Percentiles rank a stretch among this genome's conserved stretches.
Conservation (phyloP, 2,797 vertebrate genomes). For the Glossophaga mutica region DNA sequence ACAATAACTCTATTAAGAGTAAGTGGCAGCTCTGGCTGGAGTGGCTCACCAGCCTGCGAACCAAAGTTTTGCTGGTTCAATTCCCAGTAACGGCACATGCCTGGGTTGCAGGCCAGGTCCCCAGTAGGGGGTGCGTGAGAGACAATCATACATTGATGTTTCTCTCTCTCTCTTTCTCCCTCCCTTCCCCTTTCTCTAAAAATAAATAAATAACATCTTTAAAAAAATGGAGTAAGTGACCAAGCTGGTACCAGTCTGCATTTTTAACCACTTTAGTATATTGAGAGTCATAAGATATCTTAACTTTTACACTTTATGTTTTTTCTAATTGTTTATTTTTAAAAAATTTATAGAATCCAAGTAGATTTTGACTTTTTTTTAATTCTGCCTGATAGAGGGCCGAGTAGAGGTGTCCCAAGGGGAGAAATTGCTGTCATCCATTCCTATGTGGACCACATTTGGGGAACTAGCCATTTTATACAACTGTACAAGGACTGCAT, state of each 20-base stretch:
- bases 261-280: not conserved
- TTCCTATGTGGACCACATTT: conserved; percentile 92
- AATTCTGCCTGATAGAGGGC: conserved; percentile 85
- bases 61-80: too few species aligned
- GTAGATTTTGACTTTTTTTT: conserved; percentile 45
- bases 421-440: conserved; percentile 89
- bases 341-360: not conserved
- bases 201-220: too few species aligned
- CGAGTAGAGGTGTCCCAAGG: conserved; percentile 94
- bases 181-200: too few species aligned
- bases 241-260: not conserved
- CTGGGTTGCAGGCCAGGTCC: too few species aligned
- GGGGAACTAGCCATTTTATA: conserved; percentile 95
- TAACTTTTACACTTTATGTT: not conserved
- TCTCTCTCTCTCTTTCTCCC: too few species aligned
- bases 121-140: too few species aligned
- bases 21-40: not conserved
- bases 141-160: too few species aligned
- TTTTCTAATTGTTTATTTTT: not conserved
- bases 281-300: not conserved
- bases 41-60: too few species aligned
- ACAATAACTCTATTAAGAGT: not conserved
- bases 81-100: too few species aligned
- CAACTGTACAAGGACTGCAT: conserved; percentile 94
- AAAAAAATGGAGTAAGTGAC: too few species aligned